phyloP scores from a whole-genome alignment of 2,888 invertebrate species.

The Eulithis prunata region DNA sequence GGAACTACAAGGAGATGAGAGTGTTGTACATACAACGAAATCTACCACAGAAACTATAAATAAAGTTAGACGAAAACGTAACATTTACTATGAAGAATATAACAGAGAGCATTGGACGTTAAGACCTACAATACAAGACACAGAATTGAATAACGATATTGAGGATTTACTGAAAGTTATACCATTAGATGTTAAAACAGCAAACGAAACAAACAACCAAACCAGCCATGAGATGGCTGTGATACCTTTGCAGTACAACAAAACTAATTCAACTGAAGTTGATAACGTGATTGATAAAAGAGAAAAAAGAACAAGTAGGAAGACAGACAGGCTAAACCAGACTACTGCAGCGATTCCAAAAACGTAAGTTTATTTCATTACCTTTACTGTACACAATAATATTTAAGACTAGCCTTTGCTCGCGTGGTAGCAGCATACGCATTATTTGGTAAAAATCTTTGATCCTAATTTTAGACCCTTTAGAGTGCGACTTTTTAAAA shows the following conservation, averaged over 20 bases:
- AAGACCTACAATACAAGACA: constrained; percentile 48
- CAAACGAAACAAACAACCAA: constrained; percentile 45
- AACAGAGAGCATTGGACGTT: constrained; percentile 59
- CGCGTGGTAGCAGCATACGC: no score
- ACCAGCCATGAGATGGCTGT: constrained; percentile 63
- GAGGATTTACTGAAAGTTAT: constrained; percentile 69
- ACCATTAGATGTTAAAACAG: constrained; percentile 53
- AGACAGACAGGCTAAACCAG: constrained; percentile 79
- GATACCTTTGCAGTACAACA: constrained; percentile 67
- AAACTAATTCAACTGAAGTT: constrained; percentile 74
- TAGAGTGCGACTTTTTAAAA: no score
- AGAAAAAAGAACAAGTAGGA: constrained; percentile 80
- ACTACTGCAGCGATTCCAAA: constrained; percentile 80
- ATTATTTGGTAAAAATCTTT: no score
- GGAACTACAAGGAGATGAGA: constrained; percentile 62
- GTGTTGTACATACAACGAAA: constrained; percentile 49
- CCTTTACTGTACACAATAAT: no score
- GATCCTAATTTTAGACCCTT: no score
- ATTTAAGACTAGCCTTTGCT: no score
- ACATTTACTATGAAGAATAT: constrained; percentile 57
- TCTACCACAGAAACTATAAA: constrained; percentile 45
- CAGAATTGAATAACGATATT: constrained; percentile 56
- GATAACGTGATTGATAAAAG: constrained; percentile 70
- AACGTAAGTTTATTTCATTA: constrained; percentile 63
- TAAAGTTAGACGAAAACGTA: constrained; percentile 64